Evolutionary conservation across 2,113 vertebrate species (phyloP).

Genomic region (Hyperoodon ampullatus): DNA sequence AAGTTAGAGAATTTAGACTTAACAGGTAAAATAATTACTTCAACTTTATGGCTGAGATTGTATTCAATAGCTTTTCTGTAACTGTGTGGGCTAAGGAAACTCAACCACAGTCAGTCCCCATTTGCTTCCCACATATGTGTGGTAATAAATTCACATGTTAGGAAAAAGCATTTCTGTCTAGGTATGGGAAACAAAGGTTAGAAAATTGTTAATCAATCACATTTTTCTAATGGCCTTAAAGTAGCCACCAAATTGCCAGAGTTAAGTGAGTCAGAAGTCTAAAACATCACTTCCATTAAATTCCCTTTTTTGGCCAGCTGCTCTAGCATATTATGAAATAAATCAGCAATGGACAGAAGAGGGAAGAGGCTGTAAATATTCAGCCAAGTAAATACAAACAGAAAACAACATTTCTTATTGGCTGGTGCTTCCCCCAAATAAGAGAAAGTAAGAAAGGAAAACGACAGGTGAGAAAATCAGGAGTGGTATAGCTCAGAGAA

Average conservation of each 20-base stretch:
- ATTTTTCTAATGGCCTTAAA: constrained; percentile 24
- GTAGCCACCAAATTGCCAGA: not conserved
- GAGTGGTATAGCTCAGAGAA: not conserved
- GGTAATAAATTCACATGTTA: not conserved
- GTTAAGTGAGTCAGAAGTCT: not conserved
- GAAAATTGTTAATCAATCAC: not conserved
- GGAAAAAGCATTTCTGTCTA: not conserved
- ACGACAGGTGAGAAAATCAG: not conserved
- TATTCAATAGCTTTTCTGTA: not conserved
- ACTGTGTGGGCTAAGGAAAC: not conserved
- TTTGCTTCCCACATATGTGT: not conserved
- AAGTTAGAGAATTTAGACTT: constrained; percentile 1
- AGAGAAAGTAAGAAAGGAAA: not conserved
- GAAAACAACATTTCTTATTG: not conserved
- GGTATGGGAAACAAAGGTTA: not conserved
- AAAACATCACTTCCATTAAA: not conserved
- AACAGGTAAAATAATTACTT: constrained; percentile 32
- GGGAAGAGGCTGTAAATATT: not conserved
- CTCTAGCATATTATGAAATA: not conserved
- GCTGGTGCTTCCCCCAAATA: not conserved
- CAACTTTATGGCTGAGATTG: not conserved
- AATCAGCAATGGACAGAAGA: not conserved
- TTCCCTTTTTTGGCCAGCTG: not conserved
- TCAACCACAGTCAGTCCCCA: not conserved
- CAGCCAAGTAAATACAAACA: not conserved